phyloP scores from a whole-genome alignment of 2,113 vertebrate species.

The Orthonyx spaldingii region DNA sequence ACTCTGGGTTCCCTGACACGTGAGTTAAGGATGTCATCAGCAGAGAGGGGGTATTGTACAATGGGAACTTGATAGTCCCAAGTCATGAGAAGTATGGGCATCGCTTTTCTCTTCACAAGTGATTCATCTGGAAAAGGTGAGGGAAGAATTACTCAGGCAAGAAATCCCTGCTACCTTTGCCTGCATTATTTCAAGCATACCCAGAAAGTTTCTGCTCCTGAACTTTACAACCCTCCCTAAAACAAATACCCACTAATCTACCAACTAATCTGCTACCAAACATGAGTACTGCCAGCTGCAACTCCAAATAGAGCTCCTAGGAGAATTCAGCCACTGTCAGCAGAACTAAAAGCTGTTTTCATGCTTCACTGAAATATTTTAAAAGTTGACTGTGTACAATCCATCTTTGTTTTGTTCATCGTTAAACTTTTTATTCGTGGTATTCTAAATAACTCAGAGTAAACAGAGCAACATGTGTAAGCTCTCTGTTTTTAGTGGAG shows the following conservation, averaged over 20 bases:
- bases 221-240: not conserved
- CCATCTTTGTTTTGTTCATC: not conserved
- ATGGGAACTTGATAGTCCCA: not conserved
- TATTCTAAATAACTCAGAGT: not conserved
- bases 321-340: not conserved
- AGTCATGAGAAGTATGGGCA: not conserved
- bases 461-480: not conserved
- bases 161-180: not conserved
- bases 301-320: not conserved
- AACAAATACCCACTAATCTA: not conserved
- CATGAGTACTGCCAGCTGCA: not conserved
- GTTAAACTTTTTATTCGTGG: not conserved
- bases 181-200: not conserved
- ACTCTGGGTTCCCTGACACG: not conserved
- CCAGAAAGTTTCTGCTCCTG: not conserved
- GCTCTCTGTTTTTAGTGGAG: not conserved
- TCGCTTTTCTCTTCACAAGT: rapidly evolving
- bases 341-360: not conserved
- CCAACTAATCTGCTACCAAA: not conserved
- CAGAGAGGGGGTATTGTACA: not conserved
- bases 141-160: not conserved
- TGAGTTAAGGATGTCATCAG: not conserved
- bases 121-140: not conserved
- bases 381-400: not conserved
- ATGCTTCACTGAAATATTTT: not conserved